Evolutionary conservation across 37 sponge, comb jelly and placozoan species (phyloP).

Genomic region (Beroe forskalii): DNA sequence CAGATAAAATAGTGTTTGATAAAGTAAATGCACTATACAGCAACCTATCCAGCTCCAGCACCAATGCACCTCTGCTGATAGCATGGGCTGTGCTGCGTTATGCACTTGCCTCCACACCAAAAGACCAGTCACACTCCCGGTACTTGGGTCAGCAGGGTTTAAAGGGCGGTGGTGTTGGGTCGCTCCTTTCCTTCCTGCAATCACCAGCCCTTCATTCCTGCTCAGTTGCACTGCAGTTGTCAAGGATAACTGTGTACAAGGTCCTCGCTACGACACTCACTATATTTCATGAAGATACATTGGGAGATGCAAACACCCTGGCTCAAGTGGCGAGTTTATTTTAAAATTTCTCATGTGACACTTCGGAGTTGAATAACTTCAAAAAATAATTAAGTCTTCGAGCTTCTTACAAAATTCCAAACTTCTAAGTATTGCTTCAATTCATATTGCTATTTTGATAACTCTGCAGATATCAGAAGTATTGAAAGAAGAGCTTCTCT

Average conservation of each 20-base stretch:
- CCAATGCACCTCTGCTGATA: constrained; percentile 47
- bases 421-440: not conserved
- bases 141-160: constrained; percentile 50
- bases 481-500: constrained; percentile 38
- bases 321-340: constrained; percentile 59
- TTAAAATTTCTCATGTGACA: no score
- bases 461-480: constrained; percentile 52
- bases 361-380: no score
- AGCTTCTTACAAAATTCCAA: not conserved
- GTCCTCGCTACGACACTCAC: constrained; percentile 58
- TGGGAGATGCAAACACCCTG: constrained; percentile 32
- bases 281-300: constrained; percentile 61
- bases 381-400: no score
- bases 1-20: not conserved
- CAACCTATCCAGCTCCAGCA: constrained; percentile 17
- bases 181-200: constrained; percentile 29
- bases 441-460: not conserved
- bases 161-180: constrained; percentile 34
- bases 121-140: constrained; percentile 41
- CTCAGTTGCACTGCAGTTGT: constrained; percentile 47
- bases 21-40: constrained; percentile 41
- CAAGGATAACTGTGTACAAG: constrained; percentile 42
- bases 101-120: constrained; percentile 10
- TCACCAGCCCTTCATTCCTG: constrained; percentile 45
- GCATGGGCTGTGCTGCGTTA: constrained; percentile 52